Conservation (phyloP, 2,113 vertebrate genomes). For the Nannobrachium achirus region DNA sequence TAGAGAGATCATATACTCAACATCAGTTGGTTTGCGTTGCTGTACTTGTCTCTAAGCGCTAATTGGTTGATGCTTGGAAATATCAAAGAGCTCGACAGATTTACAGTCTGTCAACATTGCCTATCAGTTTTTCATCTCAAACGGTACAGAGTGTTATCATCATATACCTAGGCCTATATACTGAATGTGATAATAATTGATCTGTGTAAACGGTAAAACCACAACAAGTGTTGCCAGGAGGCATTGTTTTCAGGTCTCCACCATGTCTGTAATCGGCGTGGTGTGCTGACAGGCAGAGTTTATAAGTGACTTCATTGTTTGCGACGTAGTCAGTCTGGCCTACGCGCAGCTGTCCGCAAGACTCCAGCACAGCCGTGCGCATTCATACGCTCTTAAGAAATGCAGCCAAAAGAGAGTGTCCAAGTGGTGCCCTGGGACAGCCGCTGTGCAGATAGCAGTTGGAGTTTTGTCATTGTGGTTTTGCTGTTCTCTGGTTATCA, state of each 20-base stretch:
- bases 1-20: too few species aligned
- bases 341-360: slow-evolving; percentile 27
- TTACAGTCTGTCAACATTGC: too few species aligned
- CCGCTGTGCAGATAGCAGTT: slow-evolving; percentile 59
- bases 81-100: background rate
- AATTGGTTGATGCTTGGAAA: background rate
- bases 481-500: slow-evolving; percentile 52
- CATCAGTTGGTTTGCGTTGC: too few species aligned
- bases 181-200: background rate
- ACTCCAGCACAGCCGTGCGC: background rate
- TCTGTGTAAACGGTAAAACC: background rate
- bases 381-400: background rate
- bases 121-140: background rate
- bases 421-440: slow-evolving; percentile 36
- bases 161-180: too few species aligned
- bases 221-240: background rate
- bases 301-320: slow-evolving; percentile 29
- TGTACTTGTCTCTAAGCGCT: background rate
- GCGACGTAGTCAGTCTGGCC: background rate
- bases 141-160: background rate
- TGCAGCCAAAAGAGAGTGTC: slow-evolving; percentile 38
- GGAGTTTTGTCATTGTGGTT: slow-evolving; percentile 53
- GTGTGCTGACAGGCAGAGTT: background rate
- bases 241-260: background rate
- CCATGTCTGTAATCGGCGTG: slow-evolving; percentile 11